Evolutionary conservation across 2,797 vertebrate species (phyloP), one percentile per base, ranked within the genome.

Genomic region (Brotogeris chrysoptera): DNA sequence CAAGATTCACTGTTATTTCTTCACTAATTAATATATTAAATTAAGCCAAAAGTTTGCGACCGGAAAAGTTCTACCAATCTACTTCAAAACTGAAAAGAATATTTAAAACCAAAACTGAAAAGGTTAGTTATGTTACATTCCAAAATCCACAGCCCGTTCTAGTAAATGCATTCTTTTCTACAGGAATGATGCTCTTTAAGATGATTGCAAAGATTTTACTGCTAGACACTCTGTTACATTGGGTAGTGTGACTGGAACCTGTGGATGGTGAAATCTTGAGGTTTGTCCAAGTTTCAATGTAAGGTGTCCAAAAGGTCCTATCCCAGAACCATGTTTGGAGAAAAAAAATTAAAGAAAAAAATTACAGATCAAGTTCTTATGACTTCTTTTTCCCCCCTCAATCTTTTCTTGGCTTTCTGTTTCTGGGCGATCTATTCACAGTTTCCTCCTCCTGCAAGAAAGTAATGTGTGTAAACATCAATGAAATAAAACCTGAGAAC

Each of bases 351-450:
- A 32, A 49, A 69, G 38, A 32, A 41, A 71, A 94, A 87, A 86
- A 97, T 95, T 93, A 97, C 95, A 97, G 95, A 97, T 97, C 90
- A 97, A 98, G 98, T 98, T 98, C 97, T 97, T 98, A 97, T 32
- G 76, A 95, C 82, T 97, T 94, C 90, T 60, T 38, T 60, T 60
- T 57, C n/a, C n/a, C n/a, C n/a, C n/a, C n/a, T 99, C 98, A 99
- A 98, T 99, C 99, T 98, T 98, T 99, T 97, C 99, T 98, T 82
- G 98, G 96, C 98, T 98, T 99, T 98, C 98, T 99, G 98, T 98
- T 99, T 98, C 99, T 99, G 91, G 99, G 99, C 94, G 99, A 99
- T 98, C 98, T 98, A 98, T 99, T 98, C 97, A 99, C 98, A 97
- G 98, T 93, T 88, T 99, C 99, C 5, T 99, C 99, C 94, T 99